Conservation (phyloP, 2,113 vertebrate genomes). For the Stigmatopora argus region DNA sequence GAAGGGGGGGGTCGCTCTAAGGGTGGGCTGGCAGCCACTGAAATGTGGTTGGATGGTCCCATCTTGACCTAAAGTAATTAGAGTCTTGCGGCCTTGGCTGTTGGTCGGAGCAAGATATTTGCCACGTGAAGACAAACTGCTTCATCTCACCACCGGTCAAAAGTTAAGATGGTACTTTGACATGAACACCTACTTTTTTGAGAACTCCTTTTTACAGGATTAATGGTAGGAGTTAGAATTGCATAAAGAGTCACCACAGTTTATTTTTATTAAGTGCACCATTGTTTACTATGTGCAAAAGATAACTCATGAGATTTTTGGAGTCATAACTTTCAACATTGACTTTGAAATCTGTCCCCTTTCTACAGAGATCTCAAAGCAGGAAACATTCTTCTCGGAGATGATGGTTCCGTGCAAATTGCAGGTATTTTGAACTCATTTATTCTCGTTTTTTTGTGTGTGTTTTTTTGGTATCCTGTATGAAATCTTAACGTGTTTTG, state of each 20-base stretch:
- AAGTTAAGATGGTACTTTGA: neutral
- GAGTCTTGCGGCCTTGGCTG: conserved; percentile 35
- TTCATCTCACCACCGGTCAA: neutral
- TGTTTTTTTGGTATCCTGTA: too few species aligned
- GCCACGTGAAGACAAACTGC: conserved; percentile 46
- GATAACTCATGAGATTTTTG: neutral
- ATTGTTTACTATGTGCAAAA: neutral
- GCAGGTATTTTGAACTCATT: conserved; percentile 70
- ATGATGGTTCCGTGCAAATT: conserved; percentile 91
- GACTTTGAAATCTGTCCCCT: neutral
- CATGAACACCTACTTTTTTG: neutral
- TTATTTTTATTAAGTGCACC: conserved; percentile 23
- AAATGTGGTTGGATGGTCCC: conserved; percentile 25
- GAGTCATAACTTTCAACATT: neutral
- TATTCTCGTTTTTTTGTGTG: neutral
- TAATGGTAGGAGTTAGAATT: neutral
- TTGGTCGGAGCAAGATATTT: conserved; percentile 52
- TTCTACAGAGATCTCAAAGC: conserved; percentile 88
- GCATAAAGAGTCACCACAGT: neutral
- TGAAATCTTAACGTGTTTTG: conserved; percentile 8
- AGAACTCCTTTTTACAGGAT: too few species aligned
- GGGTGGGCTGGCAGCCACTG: conserved; percentile 23
- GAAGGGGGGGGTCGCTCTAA: neutral
- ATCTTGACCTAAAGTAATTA: conserved; percentile 57
- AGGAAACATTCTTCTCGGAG: conserved; percentile 93